A percentile compares a stretch with the other conserved stretches of the same genome.
Evolutionary conservation across 92 coral and sea anemone genomes (phyloP).

Genomic region (Galaxea fascicularis): DNA sequence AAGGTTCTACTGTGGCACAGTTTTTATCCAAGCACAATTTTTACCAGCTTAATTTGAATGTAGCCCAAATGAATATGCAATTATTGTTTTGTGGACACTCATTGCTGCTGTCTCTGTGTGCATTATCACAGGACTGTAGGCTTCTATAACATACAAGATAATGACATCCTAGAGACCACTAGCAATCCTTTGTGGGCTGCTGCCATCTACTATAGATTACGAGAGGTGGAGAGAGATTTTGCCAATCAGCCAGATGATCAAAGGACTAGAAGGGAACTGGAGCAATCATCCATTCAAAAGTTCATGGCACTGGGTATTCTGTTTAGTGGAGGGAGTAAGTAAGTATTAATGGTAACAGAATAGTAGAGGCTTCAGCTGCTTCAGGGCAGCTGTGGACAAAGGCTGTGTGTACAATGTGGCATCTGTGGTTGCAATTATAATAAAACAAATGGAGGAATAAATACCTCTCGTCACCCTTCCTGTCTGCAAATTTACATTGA

Average conservation of each 20-base stretch:
- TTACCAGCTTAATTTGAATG: too few species aligned
- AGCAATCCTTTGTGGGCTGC: conserved; percentile 81
- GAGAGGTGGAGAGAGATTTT: conserved; percentile 65
- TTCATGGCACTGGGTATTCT: conserved; percentile 74
- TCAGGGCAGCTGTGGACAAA: neutral
- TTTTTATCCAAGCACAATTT: too few species aligned
- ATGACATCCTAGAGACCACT: conserved; percentile 70
- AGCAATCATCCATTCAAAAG: conserved; percentile 57
- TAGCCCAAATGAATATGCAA: too few species aligned
- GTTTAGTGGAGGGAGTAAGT: conserved; percentile 73
- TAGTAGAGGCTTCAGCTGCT: neutral
- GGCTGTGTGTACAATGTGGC: neutral
- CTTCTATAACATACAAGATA: conserved; percentile 71
- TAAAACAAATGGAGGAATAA: too few species aligned
- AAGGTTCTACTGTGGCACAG: too few species aligned
- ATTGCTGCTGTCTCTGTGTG: neutral
- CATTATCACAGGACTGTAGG: conserved; percentile 57
- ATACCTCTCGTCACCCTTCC: too few species aligned
- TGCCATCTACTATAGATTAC: conserved; percentile 62
- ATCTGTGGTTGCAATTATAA: too few species aligned
- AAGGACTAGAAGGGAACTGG: conserved; percentile 40
- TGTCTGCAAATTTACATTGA: too few species aligned
- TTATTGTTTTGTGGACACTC: too few species aligned
- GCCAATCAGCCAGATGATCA: conserved; percentile 61
- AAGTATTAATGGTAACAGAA: neutral